Evolutionary conservation across 2,888 invertebrate species (phyloP).

Genomic region (Schizotus pectinicornis): DNA sequence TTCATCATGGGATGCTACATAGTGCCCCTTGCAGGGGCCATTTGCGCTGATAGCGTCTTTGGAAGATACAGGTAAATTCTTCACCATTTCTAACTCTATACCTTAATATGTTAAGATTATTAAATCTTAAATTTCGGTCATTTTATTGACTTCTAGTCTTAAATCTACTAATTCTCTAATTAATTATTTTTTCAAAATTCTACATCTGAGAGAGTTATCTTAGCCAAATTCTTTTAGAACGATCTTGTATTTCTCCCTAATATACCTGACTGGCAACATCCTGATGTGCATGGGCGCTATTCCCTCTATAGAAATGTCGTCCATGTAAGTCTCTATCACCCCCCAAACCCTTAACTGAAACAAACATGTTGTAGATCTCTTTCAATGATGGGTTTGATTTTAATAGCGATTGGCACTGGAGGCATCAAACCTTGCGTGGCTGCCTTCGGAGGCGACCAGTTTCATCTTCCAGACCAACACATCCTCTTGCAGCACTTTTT

Average conservation of each 20-base stretch:
- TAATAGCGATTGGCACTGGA: slow-evolving; percentile 80
- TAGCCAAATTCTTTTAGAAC: slow-evolving; percentile 68
- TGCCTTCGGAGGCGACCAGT: slow-evolving; percentile 88
- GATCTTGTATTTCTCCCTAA: slow-evolving; percentile 75
- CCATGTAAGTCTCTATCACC: slow-evolving; percentile 60
- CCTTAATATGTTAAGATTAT: too few relatives aligned
- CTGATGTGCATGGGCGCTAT: slow-evolving; percentile 69
- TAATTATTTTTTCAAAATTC: not conserved
- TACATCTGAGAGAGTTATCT: too few relatives aligned
- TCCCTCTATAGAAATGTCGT: slow-evolving; percentile 63
- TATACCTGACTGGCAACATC: slow-evolving; percentile 74
- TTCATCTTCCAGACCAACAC: slow-evolving; percentile 71
- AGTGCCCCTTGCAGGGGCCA: slow-evolving; percentile 75
- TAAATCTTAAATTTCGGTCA: too few relatives aligned
- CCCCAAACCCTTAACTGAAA: not conserved
- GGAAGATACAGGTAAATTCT: slow-evolving; percentile 69
- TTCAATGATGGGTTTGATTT: slow-evolving; percentile 63
- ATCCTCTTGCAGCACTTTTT: slow-evolving; percentile 74
- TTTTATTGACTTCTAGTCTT: too few relatives aligned
- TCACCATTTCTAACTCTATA: not conserved
- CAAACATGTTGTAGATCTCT: slow-evolving; percentile 57
- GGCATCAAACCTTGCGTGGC: slow-evolving; percentile 89
- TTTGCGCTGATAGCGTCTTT: slow-evolving; percentile 78
- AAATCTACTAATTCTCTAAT: too few relatives aligned
- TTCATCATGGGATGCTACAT: slow-evolving; percentile 81